These are phyloP conservation scores for Oenanthe melanoleuca DNA, from an alignment of 2,113 vertebrate genomes.

Conservation along the genomic window DNA sequence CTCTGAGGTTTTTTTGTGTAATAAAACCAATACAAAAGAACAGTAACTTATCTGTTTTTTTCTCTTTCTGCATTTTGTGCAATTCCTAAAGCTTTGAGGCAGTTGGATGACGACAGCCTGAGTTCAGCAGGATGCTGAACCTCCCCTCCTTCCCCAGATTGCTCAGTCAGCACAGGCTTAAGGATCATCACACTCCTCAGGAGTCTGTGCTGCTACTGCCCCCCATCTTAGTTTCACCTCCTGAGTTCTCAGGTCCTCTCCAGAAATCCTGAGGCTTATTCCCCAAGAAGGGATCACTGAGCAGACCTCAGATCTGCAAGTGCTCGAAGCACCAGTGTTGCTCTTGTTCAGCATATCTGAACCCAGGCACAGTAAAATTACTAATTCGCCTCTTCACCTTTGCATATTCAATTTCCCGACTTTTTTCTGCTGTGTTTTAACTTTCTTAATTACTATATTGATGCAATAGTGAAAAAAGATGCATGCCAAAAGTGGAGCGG, in stretches of 20 bases:
- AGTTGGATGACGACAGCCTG: background rate
- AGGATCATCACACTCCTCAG: background rate
- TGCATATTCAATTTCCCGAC: background rate
- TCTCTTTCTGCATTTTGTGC: background rate
- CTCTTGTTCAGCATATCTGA: background rate
- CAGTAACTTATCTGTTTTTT: background rate
- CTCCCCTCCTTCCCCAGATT: background rate
- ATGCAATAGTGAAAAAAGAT: background rate
- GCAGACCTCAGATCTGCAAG: background rate
- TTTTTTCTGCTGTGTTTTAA: background rate
- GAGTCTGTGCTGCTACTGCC: background rate
- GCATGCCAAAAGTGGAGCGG: background rate
- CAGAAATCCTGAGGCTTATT: background rate
- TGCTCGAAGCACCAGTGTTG: background rate
- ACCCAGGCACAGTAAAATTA: background rate
- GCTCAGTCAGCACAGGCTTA: accelerated
- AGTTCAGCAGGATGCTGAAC: background rate
- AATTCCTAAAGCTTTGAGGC: background rate
- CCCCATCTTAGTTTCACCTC: background rate
- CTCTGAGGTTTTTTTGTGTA: background rate
- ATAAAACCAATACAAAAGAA: background rate
- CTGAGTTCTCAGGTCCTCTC: background rate
- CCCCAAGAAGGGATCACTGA: background rate
- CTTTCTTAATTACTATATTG: background rate
- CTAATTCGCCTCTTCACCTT: background rate